Percentiles rank a stretch among this genome's conserved stretches.
Conservation (phyloP, 2,113 vertebrate species). For the Psilopsiagon aymara region DNA sequence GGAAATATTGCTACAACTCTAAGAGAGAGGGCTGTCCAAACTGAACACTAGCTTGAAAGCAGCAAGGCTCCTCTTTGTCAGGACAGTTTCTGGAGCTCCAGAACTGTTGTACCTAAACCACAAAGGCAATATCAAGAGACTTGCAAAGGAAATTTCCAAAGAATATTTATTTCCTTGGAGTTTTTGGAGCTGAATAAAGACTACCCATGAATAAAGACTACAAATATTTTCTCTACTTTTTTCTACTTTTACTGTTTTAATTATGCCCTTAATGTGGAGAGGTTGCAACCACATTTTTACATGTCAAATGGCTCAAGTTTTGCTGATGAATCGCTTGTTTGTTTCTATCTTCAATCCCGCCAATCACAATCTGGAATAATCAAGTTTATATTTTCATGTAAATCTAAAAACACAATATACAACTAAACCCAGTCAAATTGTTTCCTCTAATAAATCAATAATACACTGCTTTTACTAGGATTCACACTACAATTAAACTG, state of each 20-base stretch:
- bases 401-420: not conserved
- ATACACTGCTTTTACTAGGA: not conserved
- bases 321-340: not conserved
- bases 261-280: not conserved
- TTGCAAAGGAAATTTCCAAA: not conserved
- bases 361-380: not conserved
- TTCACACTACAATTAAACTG: not conserved
- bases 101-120: not conserved
- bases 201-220: not conserved
- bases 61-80: not conserved
- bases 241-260: fast-evolving
- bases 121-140: not conserved
- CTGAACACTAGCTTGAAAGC: not conserved
- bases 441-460: not conserved
- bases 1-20: not conserved
- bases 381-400: not conserved
- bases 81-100: not conserved
- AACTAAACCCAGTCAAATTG: not conserved
- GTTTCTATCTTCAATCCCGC: not conserved
- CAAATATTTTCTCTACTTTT: not conserved
- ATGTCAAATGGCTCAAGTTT: not conserved
- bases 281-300: not conserved
- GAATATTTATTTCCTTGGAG: not conserved
- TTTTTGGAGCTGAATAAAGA: not conserved
- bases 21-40: not conserved